Conservation (phyloP, 92 coral and sea anemone genomes). For the Zoanthus sociatus region DNA sequence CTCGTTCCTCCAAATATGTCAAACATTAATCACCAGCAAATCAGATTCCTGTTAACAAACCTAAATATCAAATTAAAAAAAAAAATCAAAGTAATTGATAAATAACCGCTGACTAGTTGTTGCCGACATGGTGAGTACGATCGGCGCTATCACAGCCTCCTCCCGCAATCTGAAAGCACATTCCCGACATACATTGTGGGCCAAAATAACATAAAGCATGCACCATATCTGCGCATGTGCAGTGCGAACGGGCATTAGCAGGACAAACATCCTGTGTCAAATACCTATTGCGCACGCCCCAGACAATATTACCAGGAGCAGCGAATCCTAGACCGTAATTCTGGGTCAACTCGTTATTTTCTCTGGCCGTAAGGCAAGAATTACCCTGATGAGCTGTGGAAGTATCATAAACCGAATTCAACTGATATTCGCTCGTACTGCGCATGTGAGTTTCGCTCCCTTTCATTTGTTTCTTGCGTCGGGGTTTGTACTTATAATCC, state of each 20-base stretch:
- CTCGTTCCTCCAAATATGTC: no score
- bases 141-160: background rate
- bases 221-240: slow-evolving; percentile 22
- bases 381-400: background rate
- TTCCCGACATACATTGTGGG: slow-evolving; percentile 32
- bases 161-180: slow-evolving; percentile 9
- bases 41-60: no score
- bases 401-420: background rate
- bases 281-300: slow-evolving; percentile 33
- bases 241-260: background rate
- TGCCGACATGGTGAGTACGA: background rate
- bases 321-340: background rate
- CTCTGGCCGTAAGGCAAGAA: background rate
- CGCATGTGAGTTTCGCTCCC: slow-evolving; percentile 1
- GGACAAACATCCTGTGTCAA: background rate
- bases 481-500: slow-evolving; percentile 39
- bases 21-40: no score
- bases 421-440: background rate
- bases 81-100: background rate
- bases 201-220: slow-evolving; percentile 32
- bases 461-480: slow-evolving; percentile 22
- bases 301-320: slow-evolving; percentile 9
- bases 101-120: background rate
- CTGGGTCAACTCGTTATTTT: background rate
- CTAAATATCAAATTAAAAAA: no score